These are phyloP conservation scores for Microcebus tavaratra DNA, from an alignment of 2,113 vertebrate genomes.

Conservation along the genomic window DNA sequence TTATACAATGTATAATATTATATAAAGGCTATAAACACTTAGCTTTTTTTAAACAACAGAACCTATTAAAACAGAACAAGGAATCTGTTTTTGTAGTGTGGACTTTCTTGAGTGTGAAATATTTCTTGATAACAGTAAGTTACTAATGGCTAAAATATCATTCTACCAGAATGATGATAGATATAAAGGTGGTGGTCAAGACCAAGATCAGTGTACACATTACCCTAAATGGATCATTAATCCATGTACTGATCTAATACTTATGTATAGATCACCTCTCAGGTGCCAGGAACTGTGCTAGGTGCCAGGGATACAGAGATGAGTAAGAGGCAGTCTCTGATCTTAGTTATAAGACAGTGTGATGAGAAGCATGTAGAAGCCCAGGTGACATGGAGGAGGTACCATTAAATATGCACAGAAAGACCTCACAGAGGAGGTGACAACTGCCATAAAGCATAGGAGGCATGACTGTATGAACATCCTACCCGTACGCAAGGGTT, in stretches of 20 bases:
- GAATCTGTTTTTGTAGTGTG: not conserved
- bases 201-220: not conserved
- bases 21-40: not conserved
- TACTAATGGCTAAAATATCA: not conserved
- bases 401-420: not conserved
- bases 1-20: not conserved
- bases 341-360: not conserved
- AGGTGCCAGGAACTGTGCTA: not conserved
- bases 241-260: not conserved
- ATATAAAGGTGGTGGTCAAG: not conserved
- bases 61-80: not conserved
- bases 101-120: not conserved
- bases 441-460: not conserved
- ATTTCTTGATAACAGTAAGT: constrained; percentile 1
- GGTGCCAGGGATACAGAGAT: not conserved
- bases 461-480: not conserved
- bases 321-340: not conserved
- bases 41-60: not conserved
- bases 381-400: not conserved
- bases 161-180: not conserved
- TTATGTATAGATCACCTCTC: not conserved
- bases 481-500: not conserved
- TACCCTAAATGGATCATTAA: not conserved
- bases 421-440: not conserved
- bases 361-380: not conserved